Evolutionary conservation across 1,140 invertebrate species (phyloP).

Genomic region (Acromyrmex echinatior): DNA sequence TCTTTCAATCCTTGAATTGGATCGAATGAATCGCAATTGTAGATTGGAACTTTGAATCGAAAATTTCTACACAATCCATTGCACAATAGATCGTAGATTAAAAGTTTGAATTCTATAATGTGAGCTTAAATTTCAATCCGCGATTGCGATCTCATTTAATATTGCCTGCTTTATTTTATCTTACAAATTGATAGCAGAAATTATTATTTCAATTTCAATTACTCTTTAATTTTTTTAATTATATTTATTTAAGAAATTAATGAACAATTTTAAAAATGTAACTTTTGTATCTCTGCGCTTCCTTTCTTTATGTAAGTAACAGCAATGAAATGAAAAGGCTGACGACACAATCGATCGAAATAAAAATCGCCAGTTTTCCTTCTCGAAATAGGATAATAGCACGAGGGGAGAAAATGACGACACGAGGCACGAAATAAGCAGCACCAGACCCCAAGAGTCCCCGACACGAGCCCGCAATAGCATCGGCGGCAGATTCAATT

Average conservation of each 20-base stretch:
- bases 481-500: slow-evolving; percentile 81
- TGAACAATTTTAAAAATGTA: not conserved
- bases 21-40: not conserved
- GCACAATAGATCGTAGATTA: not conserved
- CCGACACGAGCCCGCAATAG: slow-evolving; percentile 69
- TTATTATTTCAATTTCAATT: slow-evolving; percentile 7
- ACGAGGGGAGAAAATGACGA: slow-evolving; percentile 69
- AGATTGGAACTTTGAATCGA: slow-evolving; percentile 4
- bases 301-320: not conserved
- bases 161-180: not conserved
- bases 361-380: slow-evolving; percentile 57
- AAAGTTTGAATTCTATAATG: not conserved
- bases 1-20: not conserved
- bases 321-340: not conserved
- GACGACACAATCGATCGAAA: slow-evolving; percentile 52
- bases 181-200: not conserved
- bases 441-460: slow-evolving; percentile 66
- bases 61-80: not conserved
- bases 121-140: not conserved
- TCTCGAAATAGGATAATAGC: slow-evolving; percentile 62
- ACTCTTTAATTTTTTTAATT: no score
- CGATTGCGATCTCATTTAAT: slow-evolving; percentile 3
- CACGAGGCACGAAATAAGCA: slow-evolving; percentile 73
- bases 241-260: not conserved
- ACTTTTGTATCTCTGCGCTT: not conserved